phyloP scores from a whole-genome alignment of 1,140 invertebrate species.

The Bombus impatiens region DNA sequence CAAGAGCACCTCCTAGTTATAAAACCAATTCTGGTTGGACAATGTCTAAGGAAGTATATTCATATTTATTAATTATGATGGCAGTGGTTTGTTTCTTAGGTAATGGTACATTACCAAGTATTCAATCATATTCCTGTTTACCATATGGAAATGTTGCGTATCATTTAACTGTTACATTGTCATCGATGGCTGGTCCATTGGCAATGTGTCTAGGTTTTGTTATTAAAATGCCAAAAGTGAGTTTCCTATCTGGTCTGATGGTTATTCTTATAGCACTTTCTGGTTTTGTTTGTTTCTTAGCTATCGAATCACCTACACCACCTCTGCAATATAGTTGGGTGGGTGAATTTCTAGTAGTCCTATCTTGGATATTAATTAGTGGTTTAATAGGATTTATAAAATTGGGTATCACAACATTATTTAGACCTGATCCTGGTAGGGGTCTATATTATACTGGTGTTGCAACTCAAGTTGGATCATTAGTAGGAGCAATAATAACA shows the following conservation, averaged over 20 bases:
- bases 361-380: slow-evolving; percentile 87
- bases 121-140: slow-evolving; percentile 94
- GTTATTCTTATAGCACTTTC: slow-evolving; percentile 83
- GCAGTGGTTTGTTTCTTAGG: slow-evolving; percentile 85
- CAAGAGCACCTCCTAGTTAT: slow-evolving; percentile 76
- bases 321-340: slow-evolving; percentile 84
- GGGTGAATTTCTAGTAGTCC: slow-evolving; percentile 87
- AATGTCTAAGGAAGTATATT: slow-evolving; percentile 80
- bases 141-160: slow-evolving; percentile 93
- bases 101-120: slow-evolving; percentile 91
- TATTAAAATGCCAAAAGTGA: slow-evolving; percentile 85
- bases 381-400: slow-evolving; percentile 91
- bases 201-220: slow-evolving; percentile 92
- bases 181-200: slow-evolving; percentile 92
- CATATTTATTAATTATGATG: slow-evolving; percentile 83
- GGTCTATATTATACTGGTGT: slow-evolving; percentile 90
- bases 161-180: slow-evolving; percentile 91
- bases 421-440: slow-evolving; percentile 81
- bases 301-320: slow-evolving; percentile 89
- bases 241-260: slow-evolving; percentile 84
- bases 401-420: slow-evolving; percentile 90
- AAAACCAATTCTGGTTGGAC: slow-evolving; percentile 76
- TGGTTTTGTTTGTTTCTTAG: slow-evolving; percentile 87
- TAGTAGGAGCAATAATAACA: slow-evolving; percentile 88
- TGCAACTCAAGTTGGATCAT: slow-evolving; percentile 91